These are phyloP conservation scores for Brachionus rotundiformis DNA, from an alignment of 1,140 invertebrate species.

Conservation along the genomic window DNA sequence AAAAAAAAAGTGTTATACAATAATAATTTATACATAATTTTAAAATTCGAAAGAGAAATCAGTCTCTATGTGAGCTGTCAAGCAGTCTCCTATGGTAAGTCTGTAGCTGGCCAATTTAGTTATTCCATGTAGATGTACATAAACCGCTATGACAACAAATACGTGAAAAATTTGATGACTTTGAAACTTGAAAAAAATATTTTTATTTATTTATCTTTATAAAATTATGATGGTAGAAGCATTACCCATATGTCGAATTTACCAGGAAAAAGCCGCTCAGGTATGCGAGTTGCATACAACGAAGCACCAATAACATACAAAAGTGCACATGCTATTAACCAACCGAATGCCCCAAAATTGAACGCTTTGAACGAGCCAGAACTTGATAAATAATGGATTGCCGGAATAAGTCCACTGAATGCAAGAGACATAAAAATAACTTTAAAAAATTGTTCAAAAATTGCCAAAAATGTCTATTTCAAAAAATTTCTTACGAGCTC, in stretches of 20 bases:
- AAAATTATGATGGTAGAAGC: too few species aligned
- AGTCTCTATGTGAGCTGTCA: slow-evolving; percentile 40
- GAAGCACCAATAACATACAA: slow-evolving; percentile 91
- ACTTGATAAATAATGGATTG: slow-evolving; percentile 66
- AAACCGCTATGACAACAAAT: slow-evolving; percentile 91
- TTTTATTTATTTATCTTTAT: not conserved
- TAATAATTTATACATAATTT: not conserved
- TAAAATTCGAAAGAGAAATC: slow-evolving; percentile 46
- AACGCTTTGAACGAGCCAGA: slow-evolving; percentile 66
- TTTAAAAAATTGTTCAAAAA: slow-evolving; percentile 57
- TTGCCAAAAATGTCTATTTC: not conserved
- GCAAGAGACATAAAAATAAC: slow-evolving; percentile 92
- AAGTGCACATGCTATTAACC: slow-evolving; percentile 93
- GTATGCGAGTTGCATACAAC: slow-evolving; percentile 89
- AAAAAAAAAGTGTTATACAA: slow-evolving; percentile 6
- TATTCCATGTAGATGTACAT: slow-evolving; percentile 96
- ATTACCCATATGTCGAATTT: slow-evolving; percentile 83
- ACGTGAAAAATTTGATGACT: slow-evolving; percentile 98
- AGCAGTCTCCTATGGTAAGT: slow-evolving; percentile 29
- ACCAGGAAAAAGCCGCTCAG: slow-evolving; percentile 95
- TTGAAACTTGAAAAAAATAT: slow-evolving; percentile 72
- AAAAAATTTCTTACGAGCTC: slow-evolving; percentile 68
- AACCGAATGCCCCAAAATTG: slow-evolving; percentile 81
- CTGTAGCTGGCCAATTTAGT: slow-evolving; percentile 90
- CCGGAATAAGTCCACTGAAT: slow-evolving; percentile 86